Conservation (phyloP, 2,888 invertebrate genomes). For the Lochmaea capreae region DNA sequence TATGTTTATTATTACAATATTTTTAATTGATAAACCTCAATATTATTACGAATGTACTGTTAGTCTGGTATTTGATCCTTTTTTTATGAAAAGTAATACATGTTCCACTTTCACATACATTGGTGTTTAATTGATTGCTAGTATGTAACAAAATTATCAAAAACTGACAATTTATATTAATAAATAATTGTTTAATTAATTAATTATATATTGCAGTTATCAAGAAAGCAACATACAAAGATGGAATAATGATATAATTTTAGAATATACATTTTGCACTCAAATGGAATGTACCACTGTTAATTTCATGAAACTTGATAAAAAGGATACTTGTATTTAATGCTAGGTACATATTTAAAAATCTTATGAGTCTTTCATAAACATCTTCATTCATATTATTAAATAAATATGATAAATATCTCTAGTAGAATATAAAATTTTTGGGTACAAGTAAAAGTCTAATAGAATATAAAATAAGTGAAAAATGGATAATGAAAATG, state of each 20-base stretch:
- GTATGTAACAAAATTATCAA: neutral
- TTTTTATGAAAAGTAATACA: too few relatives aligned
- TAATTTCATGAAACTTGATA: neutral
- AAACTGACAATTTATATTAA: too few relatives aligned
- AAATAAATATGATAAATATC: too few relatives aligned
- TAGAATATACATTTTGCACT: neutral
- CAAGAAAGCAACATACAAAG: neutral
- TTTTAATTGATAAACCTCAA: neutral
- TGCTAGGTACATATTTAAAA: too few relatives aligned
- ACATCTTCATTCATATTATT: too few relatives aligned
- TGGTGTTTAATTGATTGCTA: neutral
- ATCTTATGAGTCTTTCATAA: too few relatives aligned
- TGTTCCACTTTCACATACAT: neutral
- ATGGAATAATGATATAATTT: neutral
- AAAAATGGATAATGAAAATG: slow-evolving; percentile 85
- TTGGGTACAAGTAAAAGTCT: too few relatives aligned
- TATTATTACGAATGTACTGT: neutral
- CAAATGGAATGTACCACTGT: neutral
- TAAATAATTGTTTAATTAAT: too few relatives aligned
- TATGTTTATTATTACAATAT: neutral
- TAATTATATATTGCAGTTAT: neutral
- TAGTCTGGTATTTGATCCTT: too few relatives aligned
- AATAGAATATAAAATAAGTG: too few relatives aligned
- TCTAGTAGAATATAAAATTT: too few relatives aligned
- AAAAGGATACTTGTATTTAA: too few relatives aligned